Evolutionary conservation across 1,140 invertebrate species (phyloP), one percentile per base, ranked within the genome.

Genomic region (Cherax quadricarinatus): DNA sequence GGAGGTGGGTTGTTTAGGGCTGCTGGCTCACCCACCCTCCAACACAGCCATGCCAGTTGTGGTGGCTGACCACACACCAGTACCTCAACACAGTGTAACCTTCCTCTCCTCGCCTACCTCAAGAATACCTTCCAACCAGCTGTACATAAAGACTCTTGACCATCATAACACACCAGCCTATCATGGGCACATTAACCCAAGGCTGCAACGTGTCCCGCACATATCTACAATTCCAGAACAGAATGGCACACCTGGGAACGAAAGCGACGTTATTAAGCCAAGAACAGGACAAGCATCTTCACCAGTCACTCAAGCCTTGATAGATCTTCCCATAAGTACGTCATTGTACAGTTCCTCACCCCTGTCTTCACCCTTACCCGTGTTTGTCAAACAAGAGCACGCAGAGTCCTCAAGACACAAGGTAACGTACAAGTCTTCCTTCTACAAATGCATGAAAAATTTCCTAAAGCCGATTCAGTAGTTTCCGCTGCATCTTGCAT

Each of bases 391-490:
- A n/a, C 85, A 78, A 18, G 91, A 83, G 57, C 79, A 83, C 49
- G 14, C 53, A 30, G 53, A 83, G 49, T 60, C 21, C 80, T 75
- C 60, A 30, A 92, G 88, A 21, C 91, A 49, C 66, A 92, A 92
- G 91, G 91, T 92, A 92, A 92, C 91, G 91, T 92, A 92, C 86
- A 92, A 92, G 70, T 75, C 79, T 6, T 73, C 91, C 21, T 62
- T 92, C 41, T 92, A 92, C 86, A 92, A 92, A 80, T 92, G 91
- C 91, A 92, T 92, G 91, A 92, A 92, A 92, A 92, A 88, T 88
- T 81, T 91, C 70, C 85, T 91, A 84, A 79, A 53, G 41, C 91
- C 80, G 80, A 70, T 60, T 21, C 86, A 88, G n/a, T 92, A 92
- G 86, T 57, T 14, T 57, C 53, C 53, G 73, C 53, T 57, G 41